Evolutionary conservation across 2,888 invertebrate species (phyloP), one percentile per base, ranked within the genome.

Genomic region (Hypena proboscidalis): DNA sequence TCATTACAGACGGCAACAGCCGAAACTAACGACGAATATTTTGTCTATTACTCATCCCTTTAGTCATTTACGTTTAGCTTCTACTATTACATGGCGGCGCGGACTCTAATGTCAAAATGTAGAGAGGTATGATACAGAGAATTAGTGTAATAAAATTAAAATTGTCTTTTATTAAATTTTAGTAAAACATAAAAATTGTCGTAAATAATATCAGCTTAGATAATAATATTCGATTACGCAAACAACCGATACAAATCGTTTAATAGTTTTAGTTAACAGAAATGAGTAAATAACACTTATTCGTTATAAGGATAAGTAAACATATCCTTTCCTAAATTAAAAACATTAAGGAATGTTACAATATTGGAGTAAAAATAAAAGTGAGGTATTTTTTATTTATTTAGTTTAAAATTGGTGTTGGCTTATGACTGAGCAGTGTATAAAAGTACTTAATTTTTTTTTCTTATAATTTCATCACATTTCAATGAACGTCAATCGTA

Each of bases 291-390:
- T 45, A 48, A 32, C 42, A 27, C 33, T 32, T 52, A 56, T 43
- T 48, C 25, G 52, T 4, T 56, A 43, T 42, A 35, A 55, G 54
- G 37, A 40, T 10, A 50, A 55, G 23, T 54, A 36, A 45, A 37
- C 33, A 50, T 46, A 45, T 29, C 31, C 31, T 42, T 30, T 26
- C 15, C 32, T 26, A 29, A 0, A 13, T 8, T 13, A 15, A 29
- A 29, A 29, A 29, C 9, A 29, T 44, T 29, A 21, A 1, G 50
- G 32, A 55, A 55, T 55, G 55, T 50, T 25, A 45, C 13, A 21
- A 55, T 29, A 5, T 42, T 40, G 36, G 45, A 35, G 33, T 55
- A 51, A 34, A 10, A 21, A 25, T 37, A 42, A 4, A 9, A 38
- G 14, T 21, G 14, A 9, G 39, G 17, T 51, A 39, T 30, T 4